Evolutionary conservation across 2,113 vertebrate species (phyloP), one percentile per base, ranked within the genome.

Genomic region (Petromus typicus): DNA sequence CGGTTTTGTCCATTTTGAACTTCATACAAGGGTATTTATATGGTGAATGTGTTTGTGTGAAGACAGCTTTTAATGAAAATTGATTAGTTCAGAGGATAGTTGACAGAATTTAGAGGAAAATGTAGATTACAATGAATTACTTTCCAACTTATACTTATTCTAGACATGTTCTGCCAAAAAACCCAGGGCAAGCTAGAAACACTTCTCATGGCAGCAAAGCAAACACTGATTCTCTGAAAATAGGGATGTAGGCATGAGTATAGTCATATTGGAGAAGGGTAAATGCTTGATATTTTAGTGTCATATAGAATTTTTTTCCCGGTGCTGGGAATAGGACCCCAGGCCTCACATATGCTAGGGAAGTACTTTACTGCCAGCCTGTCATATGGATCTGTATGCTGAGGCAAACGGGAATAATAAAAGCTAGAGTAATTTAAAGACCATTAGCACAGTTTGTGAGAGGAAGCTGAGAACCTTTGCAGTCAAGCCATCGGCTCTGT

Each of bases 21-120:
- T 82, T 95, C 14, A 79, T 83, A 82, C 27, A 79, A 84, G 85
- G 63, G 30, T 75, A 27, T 40, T 71, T 40, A 56, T 1, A 23
- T 18, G 27, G 3, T 81, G 56, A n/a, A n/a, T 57, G 20, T 81
- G 22, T 71, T 14, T 73, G 69, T 73, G 37, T 73, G 10, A 18
- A 43, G 40, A 75, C 22, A 75, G 71, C 9, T 93, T 95, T 85
- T 25, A 89, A 80, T 4, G 63, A 96, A 75, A 64, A 66, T 7
- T 87, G 27, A 25, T 45, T n/a, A 93, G 13, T 10, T n/a, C 43
- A 88, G 20, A 66, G n/a, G 18, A 75, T 32, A 30, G 23, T 37
- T 66, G 18, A 91, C 32, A 14, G 16, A 45, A 82, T 64, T 81
- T 25, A 78, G n/a, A 22, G 56, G n/a, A 10, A 66, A 80, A n/a